phyloP scores from a whole-genome alignment of 2,797 vertebrate genomes.

The Loriculus beryllinus region DNA sequence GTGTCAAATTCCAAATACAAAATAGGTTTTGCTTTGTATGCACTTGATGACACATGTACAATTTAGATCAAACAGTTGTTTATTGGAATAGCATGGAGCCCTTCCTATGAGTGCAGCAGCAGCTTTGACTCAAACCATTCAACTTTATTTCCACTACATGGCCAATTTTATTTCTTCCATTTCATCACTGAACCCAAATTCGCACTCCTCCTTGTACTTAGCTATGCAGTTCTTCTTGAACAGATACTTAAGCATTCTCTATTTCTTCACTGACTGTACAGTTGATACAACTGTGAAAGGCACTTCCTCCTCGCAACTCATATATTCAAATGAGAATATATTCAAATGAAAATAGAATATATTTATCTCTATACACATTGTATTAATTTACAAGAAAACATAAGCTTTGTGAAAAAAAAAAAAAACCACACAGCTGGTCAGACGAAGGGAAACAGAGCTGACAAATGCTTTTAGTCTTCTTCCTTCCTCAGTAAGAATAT shows the following conservation, averaged over 20 bases:
- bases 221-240: background rate
- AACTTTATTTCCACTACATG: background rate
- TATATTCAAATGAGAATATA: background rate
- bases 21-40: background rate
- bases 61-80: background rate
- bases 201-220: background rate
- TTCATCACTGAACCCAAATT: background rate
- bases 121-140: background rate
- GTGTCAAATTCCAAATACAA: background rate
- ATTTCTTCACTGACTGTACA: background rate
- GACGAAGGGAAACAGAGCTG: conserved; percentile 15
- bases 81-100: background rate
- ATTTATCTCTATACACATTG: background rate
- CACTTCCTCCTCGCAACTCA: background rate
- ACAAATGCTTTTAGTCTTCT: conserved; percentile 56
- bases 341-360: background rate
- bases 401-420: background rate
- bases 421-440: background rate
- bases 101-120: background rate
- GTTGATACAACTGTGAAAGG: background rate
- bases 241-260: background rate
- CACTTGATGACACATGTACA: background rate
- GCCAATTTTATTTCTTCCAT: background rate
- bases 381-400: background rate
- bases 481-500: conserved; percentile 50